A percentile compares a stretch with the other conserved stretches of the same genome.
Conservation (phyloP, 1,140 invertebrate genomes). For the Nephotettix cincticeps region DNA sequence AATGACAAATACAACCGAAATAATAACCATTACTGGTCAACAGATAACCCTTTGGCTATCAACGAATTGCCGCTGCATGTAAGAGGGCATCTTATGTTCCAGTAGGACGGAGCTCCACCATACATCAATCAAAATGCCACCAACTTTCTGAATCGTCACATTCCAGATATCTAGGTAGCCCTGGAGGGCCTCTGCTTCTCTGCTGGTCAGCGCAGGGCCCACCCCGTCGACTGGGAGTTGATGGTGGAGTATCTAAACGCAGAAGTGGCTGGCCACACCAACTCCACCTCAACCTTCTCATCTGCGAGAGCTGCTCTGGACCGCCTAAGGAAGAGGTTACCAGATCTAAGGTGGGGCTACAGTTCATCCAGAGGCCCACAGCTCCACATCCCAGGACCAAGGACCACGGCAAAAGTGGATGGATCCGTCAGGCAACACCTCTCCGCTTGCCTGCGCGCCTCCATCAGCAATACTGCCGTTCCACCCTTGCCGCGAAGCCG, state of each 20-base stretch:
- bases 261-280: background rate
- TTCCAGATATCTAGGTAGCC: background rate
- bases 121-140: no score
- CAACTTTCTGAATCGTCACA: no score
- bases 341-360: background rate
- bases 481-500: background rate
- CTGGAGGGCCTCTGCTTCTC: background rate
- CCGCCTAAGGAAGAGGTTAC: background rate
- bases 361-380: background rate
- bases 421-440: background rate
- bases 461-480: background rate
- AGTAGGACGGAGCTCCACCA: no score
- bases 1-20: no score
- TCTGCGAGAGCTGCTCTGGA: background rate
- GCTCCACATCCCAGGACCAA: background rate
- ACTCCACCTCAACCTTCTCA: background rate
- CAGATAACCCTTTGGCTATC: no score
- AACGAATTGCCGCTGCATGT: no score
- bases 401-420: background rate
- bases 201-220: background rate
- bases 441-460: background rate
- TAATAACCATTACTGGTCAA: no score
- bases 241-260: background rate
- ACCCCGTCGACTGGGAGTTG: background rate
- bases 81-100: no score